Base-by-base conservation (phyloP, 2,888 invertebrate genomes). In the Xanthorhoe designata region DNA sequence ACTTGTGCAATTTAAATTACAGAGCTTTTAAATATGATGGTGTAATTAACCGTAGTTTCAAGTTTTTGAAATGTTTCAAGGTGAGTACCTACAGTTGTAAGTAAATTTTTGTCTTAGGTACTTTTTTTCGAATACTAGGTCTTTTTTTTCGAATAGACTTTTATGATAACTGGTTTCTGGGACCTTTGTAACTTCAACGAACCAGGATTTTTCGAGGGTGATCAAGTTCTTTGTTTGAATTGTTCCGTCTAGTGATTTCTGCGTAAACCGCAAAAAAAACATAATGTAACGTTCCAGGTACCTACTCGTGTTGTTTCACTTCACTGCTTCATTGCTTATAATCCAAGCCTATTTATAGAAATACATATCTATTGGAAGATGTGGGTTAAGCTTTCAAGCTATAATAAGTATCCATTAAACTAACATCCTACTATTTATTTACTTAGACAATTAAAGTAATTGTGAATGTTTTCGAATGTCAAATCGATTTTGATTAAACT, bases 291-390 rank as follows among this genome's bases (percentile, higher is more conserved):
- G 38, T 42, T 42, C 38, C 38, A 42, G 47, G 47, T 47, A 6
- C 32, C 6, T 32, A 45, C 45, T n/a, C 45, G 47, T 47, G 47
- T 47, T 15, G 47, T 17, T 47, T 47, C 38, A 42, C 38, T 51
- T 10, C 38, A 42, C 38, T 9, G 13, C 38, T 42, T 42, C 38
- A 42, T 42, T 42, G 38, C 38, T 42, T 47, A 17, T 47, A 47
- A 47, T 47, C 47, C 17, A 47, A 47, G 47, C 15, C 47, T 47
- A 47, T 47, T 47, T 47, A 47, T 47, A 47, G 47, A 47, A 47
- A 47, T 15, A n/a, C n/a, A n/a, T n/a, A 8, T 17, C 15, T 17
- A 17, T 47, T 47, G 17, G 47, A 47, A 47, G 47, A 47, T 42
- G 38, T 42, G 13, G 38, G 38, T 42, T 42, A 42, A 42, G 38